Evolutionary conservation across 2,113 vertebrate species (phyloP).

Genomic region (Elephantulus edwardii): DNA sequence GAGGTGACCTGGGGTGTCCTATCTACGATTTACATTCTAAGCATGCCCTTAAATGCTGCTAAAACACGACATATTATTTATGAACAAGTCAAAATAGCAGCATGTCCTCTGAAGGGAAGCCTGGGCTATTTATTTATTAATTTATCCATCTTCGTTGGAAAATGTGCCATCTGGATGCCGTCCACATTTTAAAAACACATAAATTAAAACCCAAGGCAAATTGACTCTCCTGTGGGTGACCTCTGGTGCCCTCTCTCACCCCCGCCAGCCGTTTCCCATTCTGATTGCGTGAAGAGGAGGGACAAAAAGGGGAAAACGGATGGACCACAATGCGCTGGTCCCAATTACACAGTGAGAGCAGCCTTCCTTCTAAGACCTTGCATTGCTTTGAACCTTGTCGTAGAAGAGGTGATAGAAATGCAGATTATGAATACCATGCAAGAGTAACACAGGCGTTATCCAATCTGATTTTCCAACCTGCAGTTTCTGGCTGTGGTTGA

Average conservation of each 20-base stretch:
- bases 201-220: constrained; percentile 73
- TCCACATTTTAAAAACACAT: constrained; percentile 72
- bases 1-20: constrained; percentile 41
- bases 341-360: neutral
- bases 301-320: neutral
- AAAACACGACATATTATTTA: constrained; percentile 66
- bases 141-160: constrained; percentile 60
- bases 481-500: constrained; percentile 56
- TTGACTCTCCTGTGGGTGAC: constrained; percentile 45
- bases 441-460: constrained; percentile 26
- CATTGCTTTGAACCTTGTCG: neutral
- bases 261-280: neutral
- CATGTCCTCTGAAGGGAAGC: constrained; percentile 62
- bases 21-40: constrained; percentile 27
- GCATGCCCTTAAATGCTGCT: neutral
- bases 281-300: neutral
- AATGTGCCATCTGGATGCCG: constrained; percentile 75
- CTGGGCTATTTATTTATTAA: constrained; percentile 73
- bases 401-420: constrained; percentile 16
- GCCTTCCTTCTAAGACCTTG: constrained; percentile 50
- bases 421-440: neutral
- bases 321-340: neutral
- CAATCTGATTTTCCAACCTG: constrained; percentile 58
- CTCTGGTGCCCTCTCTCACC: constrained; percentile 37
- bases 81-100: constrained; percentile 66